Conservation (phyloP, 2,113 vertebrate genomes). For the Ciconia stormi region DNA sequence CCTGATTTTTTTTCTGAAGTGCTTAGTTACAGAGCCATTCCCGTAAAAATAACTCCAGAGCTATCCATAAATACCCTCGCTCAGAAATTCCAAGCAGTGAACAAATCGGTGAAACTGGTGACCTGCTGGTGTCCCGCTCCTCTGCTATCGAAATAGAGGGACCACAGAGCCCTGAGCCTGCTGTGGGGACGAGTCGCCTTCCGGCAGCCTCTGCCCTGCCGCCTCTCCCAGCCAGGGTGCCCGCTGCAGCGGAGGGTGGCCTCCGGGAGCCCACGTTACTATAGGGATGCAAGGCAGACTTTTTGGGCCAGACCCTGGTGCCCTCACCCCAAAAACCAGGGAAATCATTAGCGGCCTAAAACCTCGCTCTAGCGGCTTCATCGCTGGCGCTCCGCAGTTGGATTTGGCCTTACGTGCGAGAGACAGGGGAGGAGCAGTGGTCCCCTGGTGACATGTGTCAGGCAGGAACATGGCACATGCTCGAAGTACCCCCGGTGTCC, state of each 20-base stretch:
- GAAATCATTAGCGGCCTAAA: neutral
- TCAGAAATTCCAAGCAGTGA: conserved; percentile 41
- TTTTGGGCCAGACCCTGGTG: neutral
- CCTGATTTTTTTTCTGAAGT: conserved; percentile 29
- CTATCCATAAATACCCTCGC: conserved; percentile 51
- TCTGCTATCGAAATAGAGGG: neutral
- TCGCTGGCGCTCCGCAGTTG: neutral
- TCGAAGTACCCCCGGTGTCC: neutral
- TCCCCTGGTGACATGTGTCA: conserved; percentile 29
- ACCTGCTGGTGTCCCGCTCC: conserved; percentile 22
- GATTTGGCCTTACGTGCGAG: neutral
- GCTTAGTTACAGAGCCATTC: conserved; percentile 49
- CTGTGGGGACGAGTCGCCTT: neutral
- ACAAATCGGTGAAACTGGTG: conserved; percentile 33
- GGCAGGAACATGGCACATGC: conserved; percentile 34
- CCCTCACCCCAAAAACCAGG: neutral
- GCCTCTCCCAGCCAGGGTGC: neutral
- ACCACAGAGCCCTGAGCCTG: neutral
- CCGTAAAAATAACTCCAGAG: conserved; percentile 32
- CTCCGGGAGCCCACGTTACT: fast-evolving
- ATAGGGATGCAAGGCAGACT: neutral
- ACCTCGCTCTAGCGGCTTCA: neutral
- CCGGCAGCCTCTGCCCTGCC: neutral
- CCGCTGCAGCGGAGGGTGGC: neutral
- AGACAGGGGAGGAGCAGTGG: conserved; percentile 3